A percentile compares a stretch with the other conserved stretches of the same genome.
These are phyloP conservation scores for Zaprionus obscuricornis DNA, from an alignment of 2,888 invertebrate species.

Conservation along the genomic window DNA sequence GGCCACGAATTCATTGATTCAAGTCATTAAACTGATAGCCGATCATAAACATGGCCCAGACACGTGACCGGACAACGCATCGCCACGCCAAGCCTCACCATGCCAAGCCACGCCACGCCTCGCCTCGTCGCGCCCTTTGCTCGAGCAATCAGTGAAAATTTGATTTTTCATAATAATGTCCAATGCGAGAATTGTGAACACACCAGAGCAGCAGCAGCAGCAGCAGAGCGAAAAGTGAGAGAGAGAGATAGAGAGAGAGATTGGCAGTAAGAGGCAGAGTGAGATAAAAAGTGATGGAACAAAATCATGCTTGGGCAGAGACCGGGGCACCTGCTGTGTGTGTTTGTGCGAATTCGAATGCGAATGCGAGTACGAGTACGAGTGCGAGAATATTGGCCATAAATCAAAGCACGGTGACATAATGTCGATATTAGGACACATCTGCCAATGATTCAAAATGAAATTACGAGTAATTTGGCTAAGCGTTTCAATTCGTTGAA, in stretches of 20 bases:
- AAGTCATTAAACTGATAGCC: constrained; percentile 60
- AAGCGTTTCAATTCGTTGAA: constrained; percentile 15
- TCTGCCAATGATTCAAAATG: constrained; percentile 44
- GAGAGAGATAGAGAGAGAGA: background rate
- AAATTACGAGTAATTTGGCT: constrained; percentile 22
- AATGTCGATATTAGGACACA: constrained; percentile 66
- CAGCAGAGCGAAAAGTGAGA: no score
- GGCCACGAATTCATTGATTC: constrained; percentile 40
- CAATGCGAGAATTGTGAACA: no score
- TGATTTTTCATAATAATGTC: constrained; percentile 62
- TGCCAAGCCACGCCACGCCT: no score
- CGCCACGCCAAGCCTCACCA: no score
- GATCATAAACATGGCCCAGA: constrained; percentile 56
- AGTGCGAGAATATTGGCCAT: constrained; percentile 36
- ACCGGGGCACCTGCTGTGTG: constrained; percentile 17
- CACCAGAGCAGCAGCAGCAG: no score
- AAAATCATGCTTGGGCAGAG: no score
- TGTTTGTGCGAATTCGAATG: background rate
- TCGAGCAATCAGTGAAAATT: constrained; percentile 67
- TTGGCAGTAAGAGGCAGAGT: constrained; percentile 2
- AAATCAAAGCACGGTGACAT: constrained; percentile 66
- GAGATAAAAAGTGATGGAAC: no score
- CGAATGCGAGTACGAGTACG: background rate
- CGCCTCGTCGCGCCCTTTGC: background rate
- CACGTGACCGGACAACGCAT: constrained; percentile 49